A percentile compares a stretch with the other conserved stretches of the same genome.
Conservation (phyloP, 2,888 invertebrate genomes). For the Mesorhabditis belari region DNA sequence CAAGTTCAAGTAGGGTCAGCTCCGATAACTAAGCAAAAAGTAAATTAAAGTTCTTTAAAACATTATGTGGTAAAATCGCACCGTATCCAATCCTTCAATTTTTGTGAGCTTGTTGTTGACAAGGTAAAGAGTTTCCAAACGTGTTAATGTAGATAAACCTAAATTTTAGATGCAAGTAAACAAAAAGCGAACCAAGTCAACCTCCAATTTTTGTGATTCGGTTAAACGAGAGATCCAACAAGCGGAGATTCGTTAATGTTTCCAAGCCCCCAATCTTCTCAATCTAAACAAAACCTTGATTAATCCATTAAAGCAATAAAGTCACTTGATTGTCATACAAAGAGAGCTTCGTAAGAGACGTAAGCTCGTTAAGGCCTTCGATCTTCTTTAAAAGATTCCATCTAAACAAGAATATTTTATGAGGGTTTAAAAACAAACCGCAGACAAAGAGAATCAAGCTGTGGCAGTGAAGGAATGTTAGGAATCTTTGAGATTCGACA, state of each 20-base stretch:
- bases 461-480: neutral
- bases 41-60: neutral
- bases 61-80: too few species aligned
- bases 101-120: constrained; percentile 58
- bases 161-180: too few species aligned
- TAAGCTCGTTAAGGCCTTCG: constrained; percentile 74
- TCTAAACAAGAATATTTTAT: constrained; percentile 61
- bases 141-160: constrained; percentile 50
- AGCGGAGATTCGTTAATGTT: constrained; percentile 79
- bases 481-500: neutral
- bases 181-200: too few species aligned
- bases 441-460: neutral
- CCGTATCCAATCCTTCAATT: constrained; percentile 57
- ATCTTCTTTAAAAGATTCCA: constrained; percentile 95
- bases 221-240: constrained; percentile 89
- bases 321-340: constrained; percentile 94
- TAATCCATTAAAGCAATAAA: constrained; percentile 49
- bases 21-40: constrained; percentile 61
- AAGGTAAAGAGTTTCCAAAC: constrained; percentile 55
- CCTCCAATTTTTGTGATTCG: constrained; percentile 60
- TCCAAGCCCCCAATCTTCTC: constrained; percentile 79
- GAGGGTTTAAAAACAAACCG: neutral
- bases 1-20: constrained; percentile 77
- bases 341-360: constrained; percentile 72
- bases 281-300: constrained; percentile 54